Base-by-base conservation (phyloP, 1,140 invertebrate species). In the Hermatobates lingyangjiaoensis region DNA sequence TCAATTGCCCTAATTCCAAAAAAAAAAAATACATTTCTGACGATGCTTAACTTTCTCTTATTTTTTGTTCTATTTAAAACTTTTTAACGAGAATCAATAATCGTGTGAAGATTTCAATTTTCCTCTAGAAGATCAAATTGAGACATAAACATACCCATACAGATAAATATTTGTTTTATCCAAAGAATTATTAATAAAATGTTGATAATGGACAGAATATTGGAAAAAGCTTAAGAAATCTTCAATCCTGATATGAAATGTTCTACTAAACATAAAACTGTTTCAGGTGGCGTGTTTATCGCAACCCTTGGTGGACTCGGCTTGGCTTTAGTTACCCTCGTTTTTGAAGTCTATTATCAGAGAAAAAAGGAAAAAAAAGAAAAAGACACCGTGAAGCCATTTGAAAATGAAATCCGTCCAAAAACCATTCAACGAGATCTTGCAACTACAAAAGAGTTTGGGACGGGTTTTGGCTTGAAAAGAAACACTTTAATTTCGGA, bases 251-350 rank as follows among this genome's bases (percentile, higher is more conserved):
- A 7, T n/a, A 7, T 10, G 7, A 10, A 34, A 7, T 34, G n/a
- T 10, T 10, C n/a, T 10, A 34, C 30, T n/a, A 10, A 34, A 34
- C n/a, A 10, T 27, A 10, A 10, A 20, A 34, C 7, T 15, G 45
- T 15, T 26, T 50, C 53, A 83, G 83, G 87, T 55, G 87, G 86
- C 4, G 86, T 91, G 2, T 91, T 90, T 58, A 89, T 90, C 55
- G 85, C 85, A 1, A 90, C 86, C 0, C 66, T 89, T 0, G 84
- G 86, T 60, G 87, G 86, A 0, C 66, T 90, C 3, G 77, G 77
- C 0, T 59, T 90, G 27, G 85, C 85, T 1, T 84, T 90, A 80
- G 61, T 87, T 3, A 87, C 84, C 0, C 66, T 90, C 12, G 79
- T 73, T 1, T 77, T 78, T 53, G 85, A 90, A 63, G 78, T 90